These are phyloP conservation scores for Eledone cirrhosa DNA, from an alignment of 2,888 invertebrate species.

Conservation along the genomic window DNA sequence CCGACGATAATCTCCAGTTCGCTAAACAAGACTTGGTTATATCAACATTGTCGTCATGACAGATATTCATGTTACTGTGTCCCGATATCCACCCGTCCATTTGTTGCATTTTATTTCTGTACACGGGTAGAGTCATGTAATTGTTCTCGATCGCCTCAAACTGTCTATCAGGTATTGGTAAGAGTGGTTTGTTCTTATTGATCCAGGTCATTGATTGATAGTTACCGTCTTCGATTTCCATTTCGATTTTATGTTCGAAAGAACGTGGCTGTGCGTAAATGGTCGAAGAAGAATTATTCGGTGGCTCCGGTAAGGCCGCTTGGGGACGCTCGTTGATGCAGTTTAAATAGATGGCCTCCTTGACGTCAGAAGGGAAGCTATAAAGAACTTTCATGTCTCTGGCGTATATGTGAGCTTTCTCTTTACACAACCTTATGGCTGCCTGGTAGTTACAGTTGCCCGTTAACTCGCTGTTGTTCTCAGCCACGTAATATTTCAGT, in stretches of 20 bases:
- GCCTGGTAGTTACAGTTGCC: slow-evolving; percentile 42
- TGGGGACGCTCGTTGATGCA: not conserved
- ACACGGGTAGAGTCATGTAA: slow-evolving; percentile 27
- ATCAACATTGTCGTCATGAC: not conserved
- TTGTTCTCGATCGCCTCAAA: not conserved
- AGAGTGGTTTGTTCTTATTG: not conserved
- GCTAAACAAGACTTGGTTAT: slow-evolving; percentile 1
- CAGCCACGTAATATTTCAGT: slow-evolving; percentile 47
- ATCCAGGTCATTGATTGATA: slow-evolving; percentile 18
- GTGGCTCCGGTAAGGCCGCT: not conserved
- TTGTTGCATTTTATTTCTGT: not conserved
- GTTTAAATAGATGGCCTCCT: slow-evolving; percentile 9
- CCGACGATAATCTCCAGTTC: slow-evolving; percentile 3
- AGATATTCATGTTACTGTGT: not conserved
- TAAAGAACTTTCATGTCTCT: slow-evolving; percentile 56
- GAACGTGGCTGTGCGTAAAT: slow-evolving; percentile 14
- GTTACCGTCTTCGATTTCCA: slow-evolving; percentile 1
- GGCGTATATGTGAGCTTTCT: slow-evolving; percentile 50
- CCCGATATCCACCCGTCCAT: not conserved
- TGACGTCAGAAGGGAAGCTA: slow-evolving; percentile 35
- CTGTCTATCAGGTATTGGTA: not conserved
- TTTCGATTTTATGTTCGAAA: slow-evolving; percentile 5
- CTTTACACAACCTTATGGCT: slow-evolving; percentile 47
- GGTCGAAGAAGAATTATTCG: not conserved
- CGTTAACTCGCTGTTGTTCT: slow-evolving; percentile 40